phyloP scores from a whole-genome alignment of 2,888 invertebrate genomes.

The Polia nebulosa region DNA sequence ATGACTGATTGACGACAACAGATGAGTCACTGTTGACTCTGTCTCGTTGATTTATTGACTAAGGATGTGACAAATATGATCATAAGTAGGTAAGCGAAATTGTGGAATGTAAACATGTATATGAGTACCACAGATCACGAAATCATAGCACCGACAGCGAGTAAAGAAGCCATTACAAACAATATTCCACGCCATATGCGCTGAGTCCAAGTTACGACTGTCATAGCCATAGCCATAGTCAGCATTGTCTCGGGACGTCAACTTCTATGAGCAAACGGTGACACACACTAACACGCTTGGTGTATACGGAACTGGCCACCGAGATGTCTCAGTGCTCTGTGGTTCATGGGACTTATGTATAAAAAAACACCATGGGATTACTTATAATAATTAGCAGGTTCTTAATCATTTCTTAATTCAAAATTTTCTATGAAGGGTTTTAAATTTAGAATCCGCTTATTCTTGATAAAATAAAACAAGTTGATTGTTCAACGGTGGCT shows the following conservation, averaged over 20 bases:
- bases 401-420: no score
- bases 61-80: constrained; percentile 42
- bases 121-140: not conserved
- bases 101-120: constrained; percentile 29
- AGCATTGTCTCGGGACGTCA: not conserved
- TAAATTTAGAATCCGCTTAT: no score
- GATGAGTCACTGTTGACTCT: constrained; percentile 48
- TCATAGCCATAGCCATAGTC: not conserved
- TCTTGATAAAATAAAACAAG: no score
- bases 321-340: not conserved
- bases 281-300: not conserved
- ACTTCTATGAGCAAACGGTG: not conserved
- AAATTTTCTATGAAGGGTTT: no score
- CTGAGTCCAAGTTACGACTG: no score
- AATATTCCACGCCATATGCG: no score
- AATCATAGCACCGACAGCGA: not conserved
- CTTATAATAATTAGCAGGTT: no score
- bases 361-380: no score
- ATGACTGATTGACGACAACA: constrained; percentile 52
- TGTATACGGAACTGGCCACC: not conserved
- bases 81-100: constrained; percentile 3
- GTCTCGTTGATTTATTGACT: constrained; percentile 39
- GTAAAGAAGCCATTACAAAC: not conserved
- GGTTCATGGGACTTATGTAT: no score
- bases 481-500: no score